These are phyloP conservation scores for Xylocampa areola DNA, from an alignment of 2,888 invertebrate species.

Conservation along the genomic window DNA sequence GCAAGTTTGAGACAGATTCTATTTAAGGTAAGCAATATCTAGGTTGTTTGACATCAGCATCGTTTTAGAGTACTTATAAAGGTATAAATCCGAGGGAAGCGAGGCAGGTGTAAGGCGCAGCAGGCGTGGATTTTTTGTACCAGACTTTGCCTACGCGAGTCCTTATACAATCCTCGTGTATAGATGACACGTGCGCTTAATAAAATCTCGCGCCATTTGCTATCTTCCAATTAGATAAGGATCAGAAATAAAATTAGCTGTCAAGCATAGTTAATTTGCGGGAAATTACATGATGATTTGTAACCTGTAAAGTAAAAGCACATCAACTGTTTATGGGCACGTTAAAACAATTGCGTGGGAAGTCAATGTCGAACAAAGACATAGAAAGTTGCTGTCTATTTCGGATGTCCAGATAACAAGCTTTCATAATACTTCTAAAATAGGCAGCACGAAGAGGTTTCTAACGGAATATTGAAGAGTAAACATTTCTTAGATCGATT, in stretches of 20 bases:
- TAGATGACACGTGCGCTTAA: not conserved
- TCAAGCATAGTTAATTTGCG: slow-evolving; percentile 17
- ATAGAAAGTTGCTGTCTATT: slow-evolving; percentile 58
- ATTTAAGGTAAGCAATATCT: not conserved
- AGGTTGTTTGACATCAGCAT: not conserved
- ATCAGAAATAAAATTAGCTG: slow-evolving; percentile 9
- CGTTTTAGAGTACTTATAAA: not conserved
- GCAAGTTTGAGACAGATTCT: not conserved
- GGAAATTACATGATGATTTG: slow-evolving; percentile 28
- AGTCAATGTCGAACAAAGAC: slow-evolving; percentile 72
- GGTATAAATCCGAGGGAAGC: not conserved
- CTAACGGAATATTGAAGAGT: slow-evolving; percentile 5
- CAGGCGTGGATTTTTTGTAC: not conserved
- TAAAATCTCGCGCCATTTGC: not conserved
- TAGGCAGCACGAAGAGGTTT: slow-evolving; percentile 25
- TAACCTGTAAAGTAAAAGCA: slow-evolving; percentile 48
- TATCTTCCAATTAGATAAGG: not conserved
- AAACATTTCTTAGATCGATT: slow-evolving; percentile 6
- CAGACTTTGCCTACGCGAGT: too few relatives aligned
- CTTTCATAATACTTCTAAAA: slow-evolving; percentile 64
- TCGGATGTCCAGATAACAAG: slow-evolving; percentile 63
- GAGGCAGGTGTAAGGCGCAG: not conserved
- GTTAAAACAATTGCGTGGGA: slow-evolving; percentile 81
- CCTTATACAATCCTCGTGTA: not conserved
- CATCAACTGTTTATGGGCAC: slow-evolving; percentile 54